Evolutionary conservation across 2,797 vertebrate species (phyloP), one percentile per base, ranked within the genome.

Genomic region (Hybognathus amarus): DNA sequence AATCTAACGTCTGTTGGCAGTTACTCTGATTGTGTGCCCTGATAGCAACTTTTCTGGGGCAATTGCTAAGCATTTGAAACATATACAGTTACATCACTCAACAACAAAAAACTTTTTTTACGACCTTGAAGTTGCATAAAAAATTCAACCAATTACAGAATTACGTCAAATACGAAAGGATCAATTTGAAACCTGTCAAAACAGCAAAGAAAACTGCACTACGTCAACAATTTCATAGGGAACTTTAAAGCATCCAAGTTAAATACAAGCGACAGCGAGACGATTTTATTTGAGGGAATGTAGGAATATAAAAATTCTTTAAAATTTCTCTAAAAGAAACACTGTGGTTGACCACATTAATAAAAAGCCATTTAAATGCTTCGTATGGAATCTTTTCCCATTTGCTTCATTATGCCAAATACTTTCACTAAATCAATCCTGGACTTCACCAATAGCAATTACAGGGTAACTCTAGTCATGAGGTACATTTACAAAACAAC

Each of bases 1-100:
- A 61, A 73, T 81, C 71, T 68, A 33, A 76, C n/a, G 78, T 85
- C 50, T 83, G 52, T 77, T 71, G 77, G 42, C 30, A 56, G 74
- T 71, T 82, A 74, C 24, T 66, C 33, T 15, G 84, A 70, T 76
- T 67, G 56, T 66, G 56, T 50, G 15, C 59, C 30, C 63, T 82
- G 56, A 66, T 74, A 75, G 15, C 18, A 63, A 24, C 7, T 59
- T 63, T 66, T 50, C 10, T 2, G 12, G 66, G 36, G 71, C 10
- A 61, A n/a, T 64, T 52, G 56, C 80, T 52, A 52, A 38, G 59
- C 69, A 61, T 50, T n/a, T 73, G 12, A 63, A 81, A 33, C 67
- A 73, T 52, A 73, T 77, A 64, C 40, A 33, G 40, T 73, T 38
- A 73, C 27, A 64, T 56, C 24, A 71, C 24, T 27, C 11, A 27